Conservation (phyloP, 2,113 vertebrate species). For the Semicossyphus pulcher region DNA sequence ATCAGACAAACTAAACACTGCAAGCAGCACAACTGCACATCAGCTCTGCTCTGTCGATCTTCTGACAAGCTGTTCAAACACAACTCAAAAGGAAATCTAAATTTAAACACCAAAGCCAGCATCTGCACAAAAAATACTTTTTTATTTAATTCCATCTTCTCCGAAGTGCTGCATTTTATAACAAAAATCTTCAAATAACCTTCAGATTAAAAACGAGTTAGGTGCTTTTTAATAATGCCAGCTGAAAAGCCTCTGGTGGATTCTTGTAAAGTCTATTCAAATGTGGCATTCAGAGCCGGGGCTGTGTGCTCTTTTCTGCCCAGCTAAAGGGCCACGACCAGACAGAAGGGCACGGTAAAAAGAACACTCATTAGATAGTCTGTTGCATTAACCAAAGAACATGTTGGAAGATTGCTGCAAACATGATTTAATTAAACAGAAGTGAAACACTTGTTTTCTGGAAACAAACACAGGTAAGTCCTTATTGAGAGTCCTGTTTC, state of each 20-base stretch:
- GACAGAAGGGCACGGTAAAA: constrained; percentile 16
- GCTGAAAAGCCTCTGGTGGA: constrained; percentile 28
- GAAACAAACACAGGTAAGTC: constrained; percentile 8
- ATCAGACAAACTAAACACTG: constrained; percentile 5
- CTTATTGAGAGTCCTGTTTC: constrained; percentile 35
- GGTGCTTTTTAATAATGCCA: constrained; percentile 10
- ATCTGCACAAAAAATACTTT: background rate
- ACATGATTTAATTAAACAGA: background rate
- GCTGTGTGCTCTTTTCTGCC: constrained; percentile 8
- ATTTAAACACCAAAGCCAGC: constrained; percentile 35
- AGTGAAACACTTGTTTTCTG: background rate
- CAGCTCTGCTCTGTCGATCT: background rate
- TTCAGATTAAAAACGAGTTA: constrained; percentile 39
- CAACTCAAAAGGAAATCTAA: constrained; percentile 22
- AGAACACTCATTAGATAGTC: background rate
- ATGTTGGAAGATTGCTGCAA: background rate
- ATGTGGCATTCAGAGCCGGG: constrained; percentile 37
- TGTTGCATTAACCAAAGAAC: background rate
- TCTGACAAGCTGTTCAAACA: constrained; percentile 21
- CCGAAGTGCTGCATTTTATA: background rate
- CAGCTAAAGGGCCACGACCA: background rate
- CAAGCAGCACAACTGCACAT: background rate
- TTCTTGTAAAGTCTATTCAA: constrained; percentile 51
- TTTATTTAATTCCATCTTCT: constrained; percentile 39
- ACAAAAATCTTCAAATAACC: constrained; percentile 40